phyloP scores from a whole-genome alignment of 2,888 invertebrate species.

The Trypoxylon attenuatum region DNA sequence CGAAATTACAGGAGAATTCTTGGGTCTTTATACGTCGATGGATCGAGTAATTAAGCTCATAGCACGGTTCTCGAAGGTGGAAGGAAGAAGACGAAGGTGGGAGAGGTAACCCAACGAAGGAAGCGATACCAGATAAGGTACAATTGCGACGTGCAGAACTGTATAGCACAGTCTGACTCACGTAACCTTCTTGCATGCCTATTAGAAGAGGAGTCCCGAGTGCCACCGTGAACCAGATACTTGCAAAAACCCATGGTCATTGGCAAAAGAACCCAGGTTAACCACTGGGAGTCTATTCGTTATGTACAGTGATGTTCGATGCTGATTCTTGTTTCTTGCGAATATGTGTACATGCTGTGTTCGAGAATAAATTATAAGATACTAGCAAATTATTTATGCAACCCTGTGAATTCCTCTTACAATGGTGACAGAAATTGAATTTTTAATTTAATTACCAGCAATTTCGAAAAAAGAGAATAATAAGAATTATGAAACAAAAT shows the following conservation, averaged over 20 bases:
- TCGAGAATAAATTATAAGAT: too few relatives aligned
- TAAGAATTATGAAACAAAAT: too few relatives aligned
- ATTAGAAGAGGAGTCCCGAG: constrained; percentile 20
- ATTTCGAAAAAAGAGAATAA: too few relatives aligned
- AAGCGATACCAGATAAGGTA: constrained; percentile 39
- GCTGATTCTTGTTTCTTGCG: too few relatives aligned
- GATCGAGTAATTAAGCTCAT: constrained; percentile 29
- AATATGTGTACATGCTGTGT: too few relatives aligned
- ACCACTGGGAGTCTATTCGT: neutral
- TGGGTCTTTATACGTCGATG: constrained; percentile 23
- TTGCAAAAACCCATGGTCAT: neutral
- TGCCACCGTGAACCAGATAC: constrained; percentile 15
- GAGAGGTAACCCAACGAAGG: constrained; percentile 18
- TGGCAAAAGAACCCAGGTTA: neutral
- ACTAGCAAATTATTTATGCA: too few relatives aligned
- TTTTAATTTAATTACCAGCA: too few relatives aligned
- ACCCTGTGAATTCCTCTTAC: too few relatives aligned
- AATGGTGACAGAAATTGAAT: too few relatives aligned
- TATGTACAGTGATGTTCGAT: too few relatives aligned
- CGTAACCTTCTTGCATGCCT: constrained; percentile 23
- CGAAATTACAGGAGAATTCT: constrained; percentile 8
- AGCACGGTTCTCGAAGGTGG: constrained; percentile 31
- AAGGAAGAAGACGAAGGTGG: constrained; percentile 8
- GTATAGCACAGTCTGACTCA: constrained; percentile 24
- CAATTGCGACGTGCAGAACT: constrained; percentile 19